Base-by-base conservation (phyloP, 1,140 invertebrate genomes). In the Pemphigus obesinymphae region DNA sequence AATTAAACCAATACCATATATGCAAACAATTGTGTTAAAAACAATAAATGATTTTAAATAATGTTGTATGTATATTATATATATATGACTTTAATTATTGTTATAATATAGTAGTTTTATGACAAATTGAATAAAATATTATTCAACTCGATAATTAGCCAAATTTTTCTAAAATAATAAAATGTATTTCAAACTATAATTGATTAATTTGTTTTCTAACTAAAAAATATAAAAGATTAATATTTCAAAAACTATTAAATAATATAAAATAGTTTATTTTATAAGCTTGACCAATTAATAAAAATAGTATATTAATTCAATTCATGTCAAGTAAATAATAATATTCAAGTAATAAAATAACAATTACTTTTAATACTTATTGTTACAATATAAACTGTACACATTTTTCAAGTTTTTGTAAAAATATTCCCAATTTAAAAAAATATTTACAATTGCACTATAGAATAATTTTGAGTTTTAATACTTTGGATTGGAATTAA, bases 361-460 rank as follows among this genome's bases (percentile, higher is more conserved):
- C 48, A 31, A 31, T 29, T 17, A 48, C 26, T 48, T 29, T 72
- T 48, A 72, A 29, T 23, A 29, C 26, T 20, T 29, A 45, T 70
- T 66, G 7, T 66, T 68, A 68, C n/a, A 23, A 17, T 68, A 68
- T 34, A 43, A 40, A 68, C 37, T 68, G 66, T 68, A 66, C 31
- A 34, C 34, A 37, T 66, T 66, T 26, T 72, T 20, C 10, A 68
- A 29, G 20, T 70, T 7, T 45, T 29, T 72, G 68, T 20, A 48
- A 72, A 72, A 70, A 70, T 70, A 45, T 20, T 70, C 37, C 31
- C n/a, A 2, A 72, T 72, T 72, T 72, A 29, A 72, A 72, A n/a
- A n/a, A 8, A 72, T 48, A 48, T 11, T 45, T 48, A 45, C 26
- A 72, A 17, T 20, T 72, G 1, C 11, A 31, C 23, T 29, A 43